Evolutionary conservation across 1,140 invertebrate genomes (phyloP).

Genomic region (Liolophura sinensis): DNA sequence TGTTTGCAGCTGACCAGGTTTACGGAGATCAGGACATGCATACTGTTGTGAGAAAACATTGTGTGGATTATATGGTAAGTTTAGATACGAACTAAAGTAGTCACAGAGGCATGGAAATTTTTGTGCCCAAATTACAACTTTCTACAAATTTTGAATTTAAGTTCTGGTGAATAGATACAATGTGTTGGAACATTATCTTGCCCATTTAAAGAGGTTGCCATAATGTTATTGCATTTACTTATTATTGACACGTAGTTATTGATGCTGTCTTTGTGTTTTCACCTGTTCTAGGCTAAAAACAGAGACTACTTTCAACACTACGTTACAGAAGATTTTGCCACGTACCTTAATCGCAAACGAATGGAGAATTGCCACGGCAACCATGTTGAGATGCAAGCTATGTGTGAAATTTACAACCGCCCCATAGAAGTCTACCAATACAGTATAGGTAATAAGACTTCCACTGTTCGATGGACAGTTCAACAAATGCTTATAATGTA

Average conservation of each 20-base stretch:
- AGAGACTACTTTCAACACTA: slow-evolving; percentile 91
- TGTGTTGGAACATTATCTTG: no score
- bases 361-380: slow-evolving; percentile 83
- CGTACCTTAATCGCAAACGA: slow-evolving; percentile 74
- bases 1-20: slow-evolving; percentile 78
- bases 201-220: no score
- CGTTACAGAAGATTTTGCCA: slow-evolving; percentile 89
- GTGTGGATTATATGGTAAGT: slow-evolving; percentile 91
- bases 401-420: slow-evolving; percentile 91
- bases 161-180: no score
- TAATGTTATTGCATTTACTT: no score
- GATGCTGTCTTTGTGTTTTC: slow-evolving; percentile 6
- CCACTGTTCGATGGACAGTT: no score
- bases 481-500: slow-evolving; percentile 3
- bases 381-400: slow-evolving; percentile 92
- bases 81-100: no score
- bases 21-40: slow-evolving; percentile 95
- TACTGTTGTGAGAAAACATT: slow-evolving; percentile 78
- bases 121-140: no score
- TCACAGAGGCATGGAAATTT: neutral
- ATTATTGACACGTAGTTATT: no score
- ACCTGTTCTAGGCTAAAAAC: slow-evolving; percentile 68
- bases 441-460: slow-evolving; percentile 68
- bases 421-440: slow-evolving; percentile 94
- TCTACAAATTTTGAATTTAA: no score